Conservation (phyloP, 2,113 vertebrate species). For the human region GRCh38 chr2:57989501-57990000, state of each 20-base stretch:
- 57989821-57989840: constrained; percentile 22
- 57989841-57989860: constrained; percentile 61
- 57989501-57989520: not conserved
- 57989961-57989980: constrained; percentile 79
- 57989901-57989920: constrained; percentile 71
- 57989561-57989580: not conserved
- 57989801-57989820: constrained; percentile 32
- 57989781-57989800: constrained; percentile 43
- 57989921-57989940: constrained; percentile 75
- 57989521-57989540: not conserved
- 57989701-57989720: not conserved
- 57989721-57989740: not conserved
- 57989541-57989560: not conserved
- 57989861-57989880: constrained; percentile 58
- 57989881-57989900: constrained; percentile 74
- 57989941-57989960: constrained; percentile 81
- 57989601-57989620: not conserved
- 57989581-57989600: constrained; percentile 11
- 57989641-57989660: constrained; percentile 3
- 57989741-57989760: constrained; percentile 35
- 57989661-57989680: constrained; percentile 34
- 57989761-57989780: not conserved
- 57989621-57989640: not conserved
- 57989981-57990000: constrained; percentile 81
- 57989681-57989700: not conserved